Evolutionary conservation across 2,113 vertebrate species (phyloP), one percentile per base, ranked within the genome.

Genomic region (Chitala chitala): DNA sequence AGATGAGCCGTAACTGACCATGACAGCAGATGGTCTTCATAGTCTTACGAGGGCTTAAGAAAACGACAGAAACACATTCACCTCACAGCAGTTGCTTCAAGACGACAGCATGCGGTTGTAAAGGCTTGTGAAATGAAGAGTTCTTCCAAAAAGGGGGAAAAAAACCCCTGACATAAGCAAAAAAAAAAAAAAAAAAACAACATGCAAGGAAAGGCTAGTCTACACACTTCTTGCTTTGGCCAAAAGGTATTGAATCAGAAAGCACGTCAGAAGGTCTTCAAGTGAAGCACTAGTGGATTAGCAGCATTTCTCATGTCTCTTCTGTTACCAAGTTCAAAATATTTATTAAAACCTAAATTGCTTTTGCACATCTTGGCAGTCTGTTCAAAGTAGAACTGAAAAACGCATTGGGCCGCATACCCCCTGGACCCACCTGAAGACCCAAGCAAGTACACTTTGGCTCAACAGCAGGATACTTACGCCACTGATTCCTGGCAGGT

Each of bases 401-500:
- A 17, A 58, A 31, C 26, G 2, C 56, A 29, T 10, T 15, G 29
- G 29, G 29, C 33, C 38, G 15, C 17, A 61, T 38, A 63, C 20
- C 59, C 58, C 9, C 29, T 20, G 15, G 15, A 38, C 5, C 8
- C 12, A 31, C 20, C 31, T 29, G 6, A 36, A 38, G 12, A 38
- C 59, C 7, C 31, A 38, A 29, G 29, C 33, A n/a, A 29, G 51
- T 20, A n/a, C 51, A 54, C 51, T 22, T n/a, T n/a, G 20, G 4
- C 33, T n/a, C 51, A n/a, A n/a, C 20, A 15, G 15, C 1, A 26
- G 58, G 75, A 80, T 68, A 94, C 95, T 94, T 88, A 98, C 97
- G 83, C 93, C 92, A 82, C 95, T 96, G 87, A 99, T 95, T 86
- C 96, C 96, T 33, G 97, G 95, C 80, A 99, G 90, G 89, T 98